Evolutionary conservation across 2,888 invertebrate genomes (phyloP), one percentile per base, ranked within the genome.

Genomic region (Lochmaea crataegi): DNA sequence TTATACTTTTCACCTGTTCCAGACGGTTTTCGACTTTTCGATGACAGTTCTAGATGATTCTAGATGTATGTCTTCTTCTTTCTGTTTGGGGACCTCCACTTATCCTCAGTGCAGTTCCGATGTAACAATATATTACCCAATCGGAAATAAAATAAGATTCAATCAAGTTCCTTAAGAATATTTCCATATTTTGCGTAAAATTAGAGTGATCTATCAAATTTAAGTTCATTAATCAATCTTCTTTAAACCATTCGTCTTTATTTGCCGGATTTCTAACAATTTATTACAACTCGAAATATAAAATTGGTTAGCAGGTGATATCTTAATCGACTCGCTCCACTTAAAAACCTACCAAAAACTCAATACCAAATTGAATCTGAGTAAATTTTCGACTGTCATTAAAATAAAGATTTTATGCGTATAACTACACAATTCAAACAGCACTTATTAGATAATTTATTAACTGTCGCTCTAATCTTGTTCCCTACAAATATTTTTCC

Each of bases 171-270:
- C 48, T 58, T 45, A n/a, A n/a, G 60, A 68, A 64, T 65, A 64
- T 70, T 70, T 65, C 64, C 64, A 70, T 70, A 70, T 70, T 58
- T 70, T 65, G 70, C 45, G 65, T 58, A 63, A 57, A 70, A 70
- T 70, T 64, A 57, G 32, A 70, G 70, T 65, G 57, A 70, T 70
- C 70, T 70, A 70, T 70, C 70, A 70, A 70, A 70, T 41, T 18
- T 64, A 16, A 70, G 57, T 70, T 70, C 70, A 70, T 70, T 70
- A 64, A 70, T 70, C 70, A 70, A 65, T 70, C 64, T 70, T 70
- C 64, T 57, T 57, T 45, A 70, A 70, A 57, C 65, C 64, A 70
- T 70, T 70, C 56, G 56, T 70, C 70, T 70, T 65, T 70, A 70
- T 70, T 70, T 70, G 64, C 70, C 32, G 57, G 70, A 70, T 70